These are phyloP conservation scores for Campoplex capitator DNA, from an alignment of 2,888 invertebrate genomes.

Conservation along the genomic window DNA sequence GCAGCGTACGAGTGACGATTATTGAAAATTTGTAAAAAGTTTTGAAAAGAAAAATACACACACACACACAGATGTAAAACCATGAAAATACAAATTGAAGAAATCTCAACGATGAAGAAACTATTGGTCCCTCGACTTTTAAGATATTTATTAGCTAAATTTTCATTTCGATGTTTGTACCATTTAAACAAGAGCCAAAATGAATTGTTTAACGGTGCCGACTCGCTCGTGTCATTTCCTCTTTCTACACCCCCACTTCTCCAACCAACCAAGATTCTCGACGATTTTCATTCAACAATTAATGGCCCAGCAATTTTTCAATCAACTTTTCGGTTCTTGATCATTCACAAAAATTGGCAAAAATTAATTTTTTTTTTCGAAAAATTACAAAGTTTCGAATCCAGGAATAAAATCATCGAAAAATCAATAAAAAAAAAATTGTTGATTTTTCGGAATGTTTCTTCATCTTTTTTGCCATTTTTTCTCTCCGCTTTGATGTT, in stretches of 20 bases:
- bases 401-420: too few relatives aligned
- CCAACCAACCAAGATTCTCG: neutral
- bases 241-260: neutral
- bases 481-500: too few relatives aligned
- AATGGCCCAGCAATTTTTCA: neutral
- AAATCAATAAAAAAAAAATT: too few relatives aligned
- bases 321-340: neutral
- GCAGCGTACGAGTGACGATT: constrained; percentile 61
- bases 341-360: neutral
- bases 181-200: constrained; percentile 80
- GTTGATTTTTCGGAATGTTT: too few relatives aligned
- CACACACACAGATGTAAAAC: neutral
- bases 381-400: too few relatives aligned
- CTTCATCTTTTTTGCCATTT: too few relatives aligned
- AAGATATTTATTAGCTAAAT: constrained; percentile 68
- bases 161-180: constrained; percentile 82
- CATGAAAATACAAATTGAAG: constrained; percentile 18
- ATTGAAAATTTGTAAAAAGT: constrained; percentile 76
- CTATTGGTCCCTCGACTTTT: constrained; percentile 76
- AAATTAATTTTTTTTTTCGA: too few relatives aligned
- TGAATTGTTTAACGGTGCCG: constrained; percentile 81
- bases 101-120: constrained; percentile 67
- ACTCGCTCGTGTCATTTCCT: constrained; percentile 75
- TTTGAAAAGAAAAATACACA: constrained; percentile 21
- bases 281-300: neutral